Base-by-base conservation (phyloP, 2,113 vertebrate species). In the Cettia cetti region DNA sequence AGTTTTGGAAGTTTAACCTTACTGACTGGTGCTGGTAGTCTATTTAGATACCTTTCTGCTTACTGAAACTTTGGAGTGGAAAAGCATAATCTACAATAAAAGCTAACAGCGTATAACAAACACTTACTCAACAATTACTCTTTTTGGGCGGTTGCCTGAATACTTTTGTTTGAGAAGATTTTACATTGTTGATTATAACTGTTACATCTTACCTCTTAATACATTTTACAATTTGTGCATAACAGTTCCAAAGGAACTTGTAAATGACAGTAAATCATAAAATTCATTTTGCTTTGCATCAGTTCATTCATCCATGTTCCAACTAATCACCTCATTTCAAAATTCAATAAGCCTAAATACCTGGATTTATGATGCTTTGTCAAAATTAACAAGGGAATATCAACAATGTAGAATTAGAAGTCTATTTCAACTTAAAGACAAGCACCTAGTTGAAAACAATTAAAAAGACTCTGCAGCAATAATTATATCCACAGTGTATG, bases 321-420 rank as follows among this genome's bases (percentile, higher is more conserved):
- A 93, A 97, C 98, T 98, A 98, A 98, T 98, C 98, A 98, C 98
- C 98, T 98, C 96, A 98, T 98, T 98, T 98, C 97, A 98, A 98
- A 98, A 98, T 98, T 98, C 98, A 98, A 98, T 98, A 98, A 98
- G 95, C 97, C 97, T 98, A 98, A 98, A 98, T 98, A 98, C 98
- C 98, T 98, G 97, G 97, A 98, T 98, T 98, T 98, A 98, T 98
- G 98, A 97, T 92, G 89, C 97, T 98, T 98, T 98, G 98, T 98
- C 98, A 98, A 96, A 98, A 97, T 95, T 97, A 97, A 97, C 98
- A 96, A 91, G 97, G 97, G 98, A 98, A 97, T 97, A 98, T 93
- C 97, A 97, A 98, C 98, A 98, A 96, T 91, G 92, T 86, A 84
- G 96, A 98, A 98, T 98, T 96, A 96, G 97, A 97, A 97, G 94